Percentiles rank a stretch among this genome's conserved stretches.
phyloP scores from a whole-genome alignment of 2,113 vertebrate genomes.

The Rhinolophus sinicus region DNA sequence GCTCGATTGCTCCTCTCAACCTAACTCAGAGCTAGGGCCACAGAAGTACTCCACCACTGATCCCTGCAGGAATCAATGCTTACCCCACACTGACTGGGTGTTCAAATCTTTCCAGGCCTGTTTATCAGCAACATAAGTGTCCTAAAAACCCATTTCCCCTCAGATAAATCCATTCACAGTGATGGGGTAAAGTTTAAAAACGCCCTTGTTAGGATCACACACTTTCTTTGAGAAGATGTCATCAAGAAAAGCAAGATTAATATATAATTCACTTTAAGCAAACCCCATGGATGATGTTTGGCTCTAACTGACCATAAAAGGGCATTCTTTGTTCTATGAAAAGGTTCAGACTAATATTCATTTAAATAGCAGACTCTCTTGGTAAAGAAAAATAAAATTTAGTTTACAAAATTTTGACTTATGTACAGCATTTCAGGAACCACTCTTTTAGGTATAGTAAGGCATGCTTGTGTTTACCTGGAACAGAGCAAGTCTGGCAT shows the following conservation, averaged over 20 bases:
- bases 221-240: neutral
- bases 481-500: neutral
- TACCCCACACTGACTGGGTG: neutral
- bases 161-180: neutral
- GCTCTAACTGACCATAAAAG: neutral
- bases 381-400: neutral
- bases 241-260: neutral
- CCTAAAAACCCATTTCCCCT: neutral
- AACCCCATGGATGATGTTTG: neutral
- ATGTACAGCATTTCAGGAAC: neutral
- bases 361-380: neutral
- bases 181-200: neutral
- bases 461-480: neutral
- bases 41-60: neutral
- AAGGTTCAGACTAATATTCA: neutral
- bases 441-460: neutral
- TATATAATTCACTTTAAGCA: neutral
- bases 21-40: neutral
- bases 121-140: neutral
- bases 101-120: neutral
- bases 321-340: neutral
- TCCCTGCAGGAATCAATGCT: neutral
- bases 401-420: neutral
- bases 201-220: neutral
- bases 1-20: neutral